Evolutionary conservation across 2,113 vertebrate species (phyloP).

Genomic region (Rhegmatorhina hoffmannsi): DNA sequence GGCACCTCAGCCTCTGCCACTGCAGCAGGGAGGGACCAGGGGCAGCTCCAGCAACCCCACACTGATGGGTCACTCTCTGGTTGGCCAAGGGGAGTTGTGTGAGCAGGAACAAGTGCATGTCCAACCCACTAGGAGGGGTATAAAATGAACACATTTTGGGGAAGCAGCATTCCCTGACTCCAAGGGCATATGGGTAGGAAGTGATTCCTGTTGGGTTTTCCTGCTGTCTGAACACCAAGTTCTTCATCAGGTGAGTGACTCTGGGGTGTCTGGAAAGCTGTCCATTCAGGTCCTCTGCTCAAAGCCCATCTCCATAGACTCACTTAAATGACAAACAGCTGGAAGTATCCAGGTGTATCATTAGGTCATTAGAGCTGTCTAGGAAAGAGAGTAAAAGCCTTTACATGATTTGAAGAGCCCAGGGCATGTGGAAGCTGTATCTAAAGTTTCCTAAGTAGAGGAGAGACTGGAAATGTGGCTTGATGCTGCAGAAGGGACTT

Average conservation of each 20-base stretch:
- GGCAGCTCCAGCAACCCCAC: neutral
- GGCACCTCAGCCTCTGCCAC: neutral
- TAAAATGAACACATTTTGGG: neutral
- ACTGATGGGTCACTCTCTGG: too few relatives aligned
- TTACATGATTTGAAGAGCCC: too few relatives aligned
- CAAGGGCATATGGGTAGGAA: neutral
- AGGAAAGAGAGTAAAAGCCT: neutral
- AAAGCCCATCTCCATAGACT: neutral
- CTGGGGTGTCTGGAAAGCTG: neutral
- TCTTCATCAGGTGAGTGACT: neutral
- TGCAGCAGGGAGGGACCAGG: neutral
- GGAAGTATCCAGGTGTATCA: neutral
- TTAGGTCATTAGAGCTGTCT: neutral
- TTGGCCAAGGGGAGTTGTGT: neutral
- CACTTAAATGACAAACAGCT: neutral
- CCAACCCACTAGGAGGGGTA: neutral
- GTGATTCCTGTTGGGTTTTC: fast-evolving
- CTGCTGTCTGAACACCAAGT: neutral
- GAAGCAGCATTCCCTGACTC: neutral
- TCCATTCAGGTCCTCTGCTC: neutral
- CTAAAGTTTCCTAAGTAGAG: too few relatives aligned
- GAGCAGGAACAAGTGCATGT: neutral
- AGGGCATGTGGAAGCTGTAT: neutral
- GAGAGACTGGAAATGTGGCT: too few relatives aligned
- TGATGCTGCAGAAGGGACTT: neutral